Conservation (phyloP, 2,888 invertebrate species). For the Habrosyne pyritoides region DNA sequence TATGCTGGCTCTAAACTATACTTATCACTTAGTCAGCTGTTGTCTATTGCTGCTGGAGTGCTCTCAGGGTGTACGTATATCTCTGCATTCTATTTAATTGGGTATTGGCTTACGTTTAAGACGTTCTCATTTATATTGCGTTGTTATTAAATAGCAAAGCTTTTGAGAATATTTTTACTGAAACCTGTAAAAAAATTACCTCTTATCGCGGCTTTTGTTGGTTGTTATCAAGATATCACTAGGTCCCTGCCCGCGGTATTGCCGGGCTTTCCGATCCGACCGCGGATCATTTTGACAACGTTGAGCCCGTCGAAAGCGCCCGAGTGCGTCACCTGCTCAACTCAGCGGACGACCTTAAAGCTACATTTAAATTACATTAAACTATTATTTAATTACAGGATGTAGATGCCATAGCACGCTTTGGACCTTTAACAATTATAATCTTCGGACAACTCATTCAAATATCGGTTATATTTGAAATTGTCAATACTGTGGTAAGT, state of each 20-base stretch:
- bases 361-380: no score
- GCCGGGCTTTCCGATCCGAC: no score
- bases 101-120: neutral
- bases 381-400: constrained; percentile 10
- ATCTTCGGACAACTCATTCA: constrained; percentile 22
- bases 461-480: constrained; percentile 26
- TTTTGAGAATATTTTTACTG: no score
- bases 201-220: no score
- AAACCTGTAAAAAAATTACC: no score
- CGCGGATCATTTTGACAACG: no score
- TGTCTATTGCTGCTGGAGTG: constrained; percentile 16
- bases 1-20: constrained; percentile 14
- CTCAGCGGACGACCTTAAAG: no score
- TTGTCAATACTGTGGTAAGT: constrained; percentile 21
- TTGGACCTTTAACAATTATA: constrained; percentile 21
- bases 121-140: neutral
- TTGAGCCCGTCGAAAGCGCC: no score
- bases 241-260: no score
- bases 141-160: no score
- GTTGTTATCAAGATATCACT: no score
- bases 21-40: constrained; percentile 15
- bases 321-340: no score
- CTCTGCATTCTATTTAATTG: neutral
- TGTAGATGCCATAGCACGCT: constrained; percentile 13
- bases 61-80: constrained; percentile 8